Percentiles rank a stretch among this genome's conserved stretches.
These are phyloP conservation scores for Strix aluco DNA, from an alignment of 2,113 vertebrate genomes.

Conservation along the genomic window DNA sequence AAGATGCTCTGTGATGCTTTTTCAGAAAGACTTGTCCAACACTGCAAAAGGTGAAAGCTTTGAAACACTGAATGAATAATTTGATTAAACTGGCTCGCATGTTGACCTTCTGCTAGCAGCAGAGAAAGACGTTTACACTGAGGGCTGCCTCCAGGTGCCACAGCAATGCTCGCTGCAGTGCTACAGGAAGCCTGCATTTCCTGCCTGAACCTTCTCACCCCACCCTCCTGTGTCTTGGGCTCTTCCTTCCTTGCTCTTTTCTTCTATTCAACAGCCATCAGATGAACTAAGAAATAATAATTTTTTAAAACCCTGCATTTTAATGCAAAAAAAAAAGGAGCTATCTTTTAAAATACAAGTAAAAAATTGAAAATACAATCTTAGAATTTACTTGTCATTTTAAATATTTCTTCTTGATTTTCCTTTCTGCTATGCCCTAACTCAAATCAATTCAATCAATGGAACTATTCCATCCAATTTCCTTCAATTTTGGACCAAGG, in stretches of 20 bases:
- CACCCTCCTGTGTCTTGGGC: not conserved
- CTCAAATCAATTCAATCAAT: not conserved
- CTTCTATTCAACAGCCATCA: not conserved
- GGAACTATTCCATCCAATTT: not conserved
- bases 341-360: not conserved
- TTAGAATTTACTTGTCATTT: not conserved
- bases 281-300: not conserved
- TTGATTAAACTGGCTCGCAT: not conserved
- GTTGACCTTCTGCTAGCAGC: not conserved
- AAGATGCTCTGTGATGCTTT: not conserved
- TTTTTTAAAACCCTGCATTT: not conserved
- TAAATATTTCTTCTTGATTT: not conserved
- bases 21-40: not conserved
- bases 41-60: not conserved
- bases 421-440: not conserved
- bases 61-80: not conserved
- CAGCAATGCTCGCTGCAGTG: rapidly evolving
- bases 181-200: slow-evolving; percentile 2
- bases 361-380: not conserved
- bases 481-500: not conserved
- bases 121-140: not conserved
- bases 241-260: not conserved
- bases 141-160: not conserved
- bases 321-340: too few relatives aligned
- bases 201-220: not conserved